Evolutionary conservation across 1,140 invertebrate genomes (phyloP).

Genomic region (Euschistus heros): DNA sequence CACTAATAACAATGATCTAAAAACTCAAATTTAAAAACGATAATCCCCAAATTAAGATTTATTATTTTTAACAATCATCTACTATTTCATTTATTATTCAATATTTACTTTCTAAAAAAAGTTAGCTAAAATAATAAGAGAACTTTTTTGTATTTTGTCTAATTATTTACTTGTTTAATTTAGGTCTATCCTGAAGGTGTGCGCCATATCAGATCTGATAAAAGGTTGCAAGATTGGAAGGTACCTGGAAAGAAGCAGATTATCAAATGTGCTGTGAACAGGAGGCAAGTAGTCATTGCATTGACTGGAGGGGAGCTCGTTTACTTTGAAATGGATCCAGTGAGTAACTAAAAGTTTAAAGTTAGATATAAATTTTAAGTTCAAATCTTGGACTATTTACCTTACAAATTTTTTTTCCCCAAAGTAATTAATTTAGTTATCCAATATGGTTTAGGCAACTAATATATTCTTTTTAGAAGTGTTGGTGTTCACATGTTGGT

Average conservation of each 20-base stretch:
- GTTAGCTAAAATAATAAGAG: neutral
- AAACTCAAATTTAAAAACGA: no score
- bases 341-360: no score
- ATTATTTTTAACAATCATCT: no score
- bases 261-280: conserved; percentile 96
- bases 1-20: no score
- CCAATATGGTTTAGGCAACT: neutral
- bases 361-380: no score
- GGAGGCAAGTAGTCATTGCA: conserved; percentile 96
- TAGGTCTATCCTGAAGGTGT: conserved; percentile 96
- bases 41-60: no score
- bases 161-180: conserved; percentile 19
- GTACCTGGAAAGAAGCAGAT: conserved; percentile 95
- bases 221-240: conserved; percentile 98
- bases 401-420: no score
- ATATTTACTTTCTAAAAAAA: no score
- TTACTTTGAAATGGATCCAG: conserved; percentile 99
- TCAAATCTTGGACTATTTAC: no score
- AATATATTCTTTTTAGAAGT: neutral
- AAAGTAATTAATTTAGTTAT: no score
- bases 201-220: conserved; percentile 87
- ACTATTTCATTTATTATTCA: no score
- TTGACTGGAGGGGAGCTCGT: conserved; percentile 94
- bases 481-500: neutral
- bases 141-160: neutral